Evolutionary conservation across 2,888 invertebrate genomes (phyloP).

Genomic region (Ormyrus rosae): DNA sequence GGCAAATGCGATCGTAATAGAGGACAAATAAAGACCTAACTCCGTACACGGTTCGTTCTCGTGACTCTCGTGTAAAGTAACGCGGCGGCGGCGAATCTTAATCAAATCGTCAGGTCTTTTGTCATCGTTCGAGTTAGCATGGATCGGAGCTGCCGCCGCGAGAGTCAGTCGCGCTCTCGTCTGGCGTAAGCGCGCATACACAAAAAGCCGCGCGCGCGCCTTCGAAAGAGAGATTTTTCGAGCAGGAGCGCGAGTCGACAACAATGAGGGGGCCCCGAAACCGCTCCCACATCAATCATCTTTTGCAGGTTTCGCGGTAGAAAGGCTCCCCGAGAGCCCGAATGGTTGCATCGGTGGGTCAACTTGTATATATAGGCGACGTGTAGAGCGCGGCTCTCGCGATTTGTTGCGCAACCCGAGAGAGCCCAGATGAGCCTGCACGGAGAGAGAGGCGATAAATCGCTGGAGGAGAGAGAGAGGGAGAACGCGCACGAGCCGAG

Average conservation of each 20-base stretch:
- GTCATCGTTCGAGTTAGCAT: constrained; percentile 27
- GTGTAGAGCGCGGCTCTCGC: not conserved
- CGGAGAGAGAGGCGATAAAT: constrained; percentile 57
- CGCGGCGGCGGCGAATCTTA: constrained; percentile 41
- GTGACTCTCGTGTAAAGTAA: constrained; percentile 41
- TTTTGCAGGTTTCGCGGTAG: constrained; percentile 72
- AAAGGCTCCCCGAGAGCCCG: constrained; percentile 66
- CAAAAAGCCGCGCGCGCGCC: not conserved
- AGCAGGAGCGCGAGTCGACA: not conserved
- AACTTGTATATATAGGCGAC: constrained; percentile 64
- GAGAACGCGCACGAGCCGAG: constrained; percentile 49
- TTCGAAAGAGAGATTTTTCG: constrained; percentile 1
- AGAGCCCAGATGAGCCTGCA: constrained; percentile 65
- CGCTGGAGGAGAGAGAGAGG: not conserved
- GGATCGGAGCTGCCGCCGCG: not conserved
- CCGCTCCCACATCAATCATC: constrained; percentile 75
- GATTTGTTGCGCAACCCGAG: constrained; percentile 64
- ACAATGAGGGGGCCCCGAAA: constrained; percentile 56
- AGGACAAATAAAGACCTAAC: constrained; percentile 39
- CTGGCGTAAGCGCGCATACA: constrained; percentile 15
- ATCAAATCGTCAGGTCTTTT: constrained; percentile 56
- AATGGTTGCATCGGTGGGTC: constrained; percentile 16
- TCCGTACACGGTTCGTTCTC: constrained; percentile 1
- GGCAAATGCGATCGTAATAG: not conserved
- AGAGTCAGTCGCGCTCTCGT: not conserved